Evolutionary conservation across 2,888 invertebrate genomes (phyloP).

Genomic region (Xanthia icteritia): DNA sequence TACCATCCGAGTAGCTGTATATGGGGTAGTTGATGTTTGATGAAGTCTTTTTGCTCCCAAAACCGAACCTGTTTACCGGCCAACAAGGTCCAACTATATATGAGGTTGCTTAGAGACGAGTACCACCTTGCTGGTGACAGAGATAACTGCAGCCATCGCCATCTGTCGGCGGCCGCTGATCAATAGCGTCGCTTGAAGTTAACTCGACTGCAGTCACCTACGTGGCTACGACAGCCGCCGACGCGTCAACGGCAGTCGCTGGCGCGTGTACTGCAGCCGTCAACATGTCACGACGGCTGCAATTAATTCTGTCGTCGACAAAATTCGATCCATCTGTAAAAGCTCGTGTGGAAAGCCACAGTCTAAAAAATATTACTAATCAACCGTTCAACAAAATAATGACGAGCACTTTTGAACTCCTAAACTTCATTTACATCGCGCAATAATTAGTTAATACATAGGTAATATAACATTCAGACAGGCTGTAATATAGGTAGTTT

Average conservation of each 20-base stretch:
- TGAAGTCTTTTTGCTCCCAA: neutral
- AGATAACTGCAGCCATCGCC: too few relatives aligned
- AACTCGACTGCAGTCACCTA: too few relatives aligned
- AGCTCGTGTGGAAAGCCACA: neutral
- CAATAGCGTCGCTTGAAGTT: neutral
- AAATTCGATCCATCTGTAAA: neutral
- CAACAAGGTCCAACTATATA: neutral
- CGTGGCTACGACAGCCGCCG: too few relatives aligned
- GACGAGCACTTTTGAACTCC: conserved; percentile 17
- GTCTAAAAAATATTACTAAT: conserved; percentile 16
- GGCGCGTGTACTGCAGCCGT: too few relatives aligned
- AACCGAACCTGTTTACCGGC: neutral
- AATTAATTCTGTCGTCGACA: neutral
- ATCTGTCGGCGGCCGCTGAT: too few relatives aligned
- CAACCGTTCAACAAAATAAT: conserved; percentile 18
- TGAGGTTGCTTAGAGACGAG: neutral
- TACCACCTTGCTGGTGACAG: neutral
- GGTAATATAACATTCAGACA: conserved; percentile 38
- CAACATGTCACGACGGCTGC: neutral
- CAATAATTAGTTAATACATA: conserved; percentile 36
- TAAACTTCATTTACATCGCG: conserved; percentile 37
- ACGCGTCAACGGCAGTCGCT: too few relatives aligned
- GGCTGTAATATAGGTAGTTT: conserved; percentile 26
- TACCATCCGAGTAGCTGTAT: too few relatives aligned
- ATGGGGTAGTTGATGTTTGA: neutral